A percentile compares a stretch with the other conserved stretches of the same genome.
These are phyloP conservation scores for Opisthocomus hoazin DNA, from an alignment of 2,113 vertebrate species.

Conservation along the genomic window DNA sequence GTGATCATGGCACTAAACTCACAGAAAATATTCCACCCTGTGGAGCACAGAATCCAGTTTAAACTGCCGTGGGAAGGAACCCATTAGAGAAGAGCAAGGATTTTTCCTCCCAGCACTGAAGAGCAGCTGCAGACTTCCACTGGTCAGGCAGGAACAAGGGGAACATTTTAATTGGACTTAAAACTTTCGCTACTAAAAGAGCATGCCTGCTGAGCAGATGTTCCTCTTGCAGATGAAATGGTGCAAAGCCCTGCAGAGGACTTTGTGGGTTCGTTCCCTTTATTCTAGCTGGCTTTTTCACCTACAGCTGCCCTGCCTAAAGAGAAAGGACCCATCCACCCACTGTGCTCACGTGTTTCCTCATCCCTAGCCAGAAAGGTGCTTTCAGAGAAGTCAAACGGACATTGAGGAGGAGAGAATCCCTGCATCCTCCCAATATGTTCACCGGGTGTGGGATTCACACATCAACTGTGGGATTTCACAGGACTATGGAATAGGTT, in stretches of 20 bases:
- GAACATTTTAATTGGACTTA: not conserved
- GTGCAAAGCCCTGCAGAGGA: not conserved
- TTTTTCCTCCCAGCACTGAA: not conserved
- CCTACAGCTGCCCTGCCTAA: not conserved
- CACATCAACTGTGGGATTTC: not conserved
- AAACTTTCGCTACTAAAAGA: not conserved
- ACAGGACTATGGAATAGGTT: not conserved
- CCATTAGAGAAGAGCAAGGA: not conserved
- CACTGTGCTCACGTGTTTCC: rapidly evolving
- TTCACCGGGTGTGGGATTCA: not conserved
- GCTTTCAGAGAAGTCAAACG: no score
- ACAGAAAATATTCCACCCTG: not conserved
- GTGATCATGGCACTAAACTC: not conserved
- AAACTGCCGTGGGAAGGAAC: not conserved
- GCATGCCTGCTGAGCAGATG: not conserved
- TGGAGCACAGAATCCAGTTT: not conserved
- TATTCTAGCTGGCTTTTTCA: not conserved
- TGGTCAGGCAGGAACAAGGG: not conserved
- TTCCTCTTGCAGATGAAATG: not conserved
- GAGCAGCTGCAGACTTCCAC: not conserved
- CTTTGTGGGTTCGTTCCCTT: not conserved
- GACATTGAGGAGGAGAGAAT: not conserved
- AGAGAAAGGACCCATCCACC: not conserved
- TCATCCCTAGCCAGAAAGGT: not conserved
- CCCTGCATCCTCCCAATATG: not conserved